These are phyloP conservation scores for Argyresthia goedartella DNA, from an alignment of 2,888 invertebrate species.

Conservation along the genomic window DNA sequence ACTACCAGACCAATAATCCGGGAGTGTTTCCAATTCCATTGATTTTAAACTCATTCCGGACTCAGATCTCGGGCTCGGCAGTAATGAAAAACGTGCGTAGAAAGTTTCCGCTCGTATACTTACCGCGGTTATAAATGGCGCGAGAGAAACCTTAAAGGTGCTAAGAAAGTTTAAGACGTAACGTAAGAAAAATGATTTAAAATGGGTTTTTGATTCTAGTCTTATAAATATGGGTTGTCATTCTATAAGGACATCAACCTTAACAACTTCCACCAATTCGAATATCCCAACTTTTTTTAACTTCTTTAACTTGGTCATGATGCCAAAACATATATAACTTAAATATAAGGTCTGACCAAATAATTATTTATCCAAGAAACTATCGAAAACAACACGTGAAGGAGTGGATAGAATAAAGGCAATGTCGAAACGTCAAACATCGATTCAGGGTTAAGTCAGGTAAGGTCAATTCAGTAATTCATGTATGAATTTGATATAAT, in stretches of 20 bases:
- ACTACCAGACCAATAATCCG: no score
- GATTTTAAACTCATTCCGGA: no score
- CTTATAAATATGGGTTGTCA: no score
- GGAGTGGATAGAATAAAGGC: neutral
- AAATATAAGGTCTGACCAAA: neutral
- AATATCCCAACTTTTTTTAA: no score
- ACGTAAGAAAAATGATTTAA: neutral
- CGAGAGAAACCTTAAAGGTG: neutral
- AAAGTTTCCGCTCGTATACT: constrained; percentile 46
- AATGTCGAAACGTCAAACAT: neutral
- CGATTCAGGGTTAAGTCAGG: neutral
- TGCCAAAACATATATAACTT: no score
- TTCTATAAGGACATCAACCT: no score
- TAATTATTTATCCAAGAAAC: neutral
- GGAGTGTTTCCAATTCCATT: no score
- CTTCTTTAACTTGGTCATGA: no score
- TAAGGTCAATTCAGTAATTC: neutral
- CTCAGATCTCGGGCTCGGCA: no score
- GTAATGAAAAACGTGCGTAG: constrained; percentile 56
- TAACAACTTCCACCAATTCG: no score
- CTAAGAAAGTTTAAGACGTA: neutral
- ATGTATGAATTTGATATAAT: neutral
- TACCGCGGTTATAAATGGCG: constrained; percentile 36
- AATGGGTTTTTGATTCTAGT: neutral
- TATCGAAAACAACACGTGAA: neutral